Conservation (phyloP, 2,797 vertebrate species). For the Darevskia nairensis region DNA sequence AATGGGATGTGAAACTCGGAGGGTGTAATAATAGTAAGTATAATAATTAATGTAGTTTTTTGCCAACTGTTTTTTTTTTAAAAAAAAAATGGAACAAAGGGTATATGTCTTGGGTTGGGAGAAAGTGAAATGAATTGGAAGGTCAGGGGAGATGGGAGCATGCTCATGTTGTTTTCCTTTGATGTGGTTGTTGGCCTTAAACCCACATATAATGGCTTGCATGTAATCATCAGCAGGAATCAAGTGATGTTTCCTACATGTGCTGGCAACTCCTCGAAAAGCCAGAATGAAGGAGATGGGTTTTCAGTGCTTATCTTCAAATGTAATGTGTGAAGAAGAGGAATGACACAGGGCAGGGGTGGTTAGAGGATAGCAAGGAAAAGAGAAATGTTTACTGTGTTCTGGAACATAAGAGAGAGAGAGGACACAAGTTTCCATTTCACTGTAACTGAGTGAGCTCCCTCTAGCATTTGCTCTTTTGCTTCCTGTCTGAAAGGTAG, state of each 20-base stretch:
- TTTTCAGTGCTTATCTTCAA: conserved; percentile 6
- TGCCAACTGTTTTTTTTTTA: conserved; percentile 51
- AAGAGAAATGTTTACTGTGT: background rate
- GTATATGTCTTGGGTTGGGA: conserved; percentile 22
- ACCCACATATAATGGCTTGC: background rate
- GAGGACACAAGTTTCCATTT: background rate
- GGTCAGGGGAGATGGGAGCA: background rate
- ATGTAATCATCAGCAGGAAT: background rate
- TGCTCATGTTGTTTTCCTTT: background rate
- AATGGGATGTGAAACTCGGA: conserved; percentile 40
- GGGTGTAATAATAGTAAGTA: conserved; percentile 40
- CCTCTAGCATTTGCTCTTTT: background rate
- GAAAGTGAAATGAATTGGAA: conserved; percentile 49
- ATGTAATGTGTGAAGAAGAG: background rate
- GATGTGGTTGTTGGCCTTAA: background rate
- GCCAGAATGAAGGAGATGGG: background rate
- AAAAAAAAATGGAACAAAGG: background rate
- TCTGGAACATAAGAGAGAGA: background rate
- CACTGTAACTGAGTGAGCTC: background rate
- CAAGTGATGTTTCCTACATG: background rate
- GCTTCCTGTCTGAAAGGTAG: background rate
- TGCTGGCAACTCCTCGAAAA: background rate
- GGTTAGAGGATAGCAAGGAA: background rate
- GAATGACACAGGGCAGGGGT: too few species aligned
- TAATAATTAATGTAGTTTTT: conserved; percentile 37